phyloP scores from a whole-genome alignment of 2,113 vertebrate species.

The Trachemys scripta region DNA sequence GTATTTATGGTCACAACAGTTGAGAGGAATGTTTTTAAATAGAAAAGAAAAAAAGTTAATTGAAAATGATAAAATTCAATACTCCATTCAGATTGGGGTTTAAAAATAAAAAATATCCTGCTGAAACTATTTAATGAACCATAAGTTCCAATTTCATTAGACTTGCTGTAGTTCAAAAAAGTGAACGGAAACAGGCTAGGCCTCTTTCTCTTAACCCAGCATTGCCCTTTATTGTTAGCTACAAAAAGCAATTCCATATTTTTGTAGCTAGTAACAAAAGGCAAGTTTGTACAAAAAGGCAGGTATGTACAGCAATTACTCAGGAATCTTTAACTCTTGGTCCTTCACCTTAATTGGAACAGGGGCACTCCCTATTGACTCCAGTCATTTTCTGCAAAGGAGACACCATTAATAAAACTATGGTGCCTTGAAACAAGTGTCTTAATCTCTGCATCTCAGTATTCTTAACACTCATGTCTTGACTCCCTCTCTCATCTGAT shows the following conservation, averaged over 20 bases:
- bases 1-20: neutral
- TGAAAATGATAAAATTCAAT: neutral
- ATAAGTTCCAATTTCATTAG: neutral
- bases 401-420: neutral
- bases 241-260: neutral
- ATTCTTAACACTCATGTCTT: neutral
- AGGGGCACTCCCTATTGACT: neutral
- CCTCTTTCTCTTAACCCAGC: neutral
- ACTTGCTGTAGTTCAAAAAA: neutral
- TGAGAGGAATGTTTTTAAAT: neutral
- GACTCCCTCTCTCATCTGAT: neutral
- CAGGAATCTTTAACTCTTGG: neutral
- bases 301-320: neutral
- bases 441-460: fast-evolving
- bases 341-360: neutral
- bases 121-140: neutral
- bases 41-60: neutral
- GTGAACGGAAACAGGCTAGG: neutral
- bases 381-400: neutral
- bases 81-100: neutral
- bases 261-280: neutral
- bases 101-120: neutral
- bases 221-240: neutral
- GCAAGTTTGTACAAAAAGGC: neutral
- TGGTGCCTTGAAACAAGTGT: neutral